Conservation (phyloP, 2,888 invertebrate genomes). For the Dryobotodes eremita region DNA sequence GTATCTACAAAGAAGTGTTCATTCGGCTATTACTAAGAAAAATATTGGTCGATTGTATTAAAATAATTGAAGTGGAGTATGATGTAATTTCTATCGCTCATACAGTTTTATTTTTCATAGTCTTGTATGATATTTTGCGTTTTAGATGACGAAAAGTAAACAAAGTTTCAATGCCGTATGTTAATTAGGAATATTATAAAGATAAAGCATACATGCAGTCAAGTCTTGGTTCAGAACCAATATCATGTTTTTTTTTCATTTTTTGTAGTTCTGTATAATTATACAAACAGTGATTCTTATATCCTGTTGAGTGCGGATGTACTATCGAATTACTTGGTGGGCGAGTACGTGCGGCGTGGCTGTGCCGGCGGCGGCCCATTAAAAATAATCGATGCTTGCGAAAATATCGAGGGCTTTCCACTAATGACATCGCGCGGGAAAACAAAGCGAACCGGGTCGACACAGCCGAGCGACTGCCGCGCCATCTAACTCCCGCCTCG, state of each 20-base stretch:
- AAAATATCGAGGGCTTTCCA: constrained; percentile 89
- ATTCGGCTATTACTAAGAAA: not conserved
- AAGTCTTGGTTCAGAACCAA: constrained; percentile 30
- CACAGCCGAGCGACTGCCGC: constrained; percentile 61
- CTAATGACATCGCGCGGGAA: constrained; percentile 89
- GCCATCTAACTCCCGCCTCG: constrained; percentile 59
- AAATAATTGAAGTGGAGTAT: constrained; percentile 9
- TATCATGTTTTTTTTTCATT: too few relatives aligned
- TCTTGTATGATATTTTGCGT: constrained; percentile 8
- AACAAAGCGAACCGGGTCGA: constrained; percentile 84
- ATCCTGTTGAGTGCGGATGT: constrained; percentile 62
- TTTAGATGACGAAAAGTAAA: constrained; percentile 36
- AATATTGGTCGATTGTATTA: not conserved
- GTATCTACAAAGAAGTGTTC: not conserved
- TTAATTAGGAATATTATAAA: constrained; percentile 26
- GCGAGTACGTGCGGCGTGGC: constrained; percentile 76
- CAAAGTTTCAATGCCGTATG: constrained; percentile 34
- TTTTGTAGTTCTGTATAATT: constrained; percentile 38
- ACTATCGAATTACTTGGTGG: constrained; percentile 70
- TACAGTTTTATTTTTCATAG: constrained; percentile 2
- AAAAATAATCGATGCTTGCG: constrained; percentile 89
- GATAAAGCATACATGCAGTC: constrained; percentile 17
- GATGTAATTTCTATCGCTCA: constrained; percentile 11
- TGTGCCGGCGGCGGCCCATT: constrained; percentile 85
- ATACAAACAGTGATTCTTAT: constrained; percentile 42